These are phyloP conservation scores for Gallirallus australis DNA, from an alignment of 2,797 vertebrate species.

Conservation along the genomic window DNA sequence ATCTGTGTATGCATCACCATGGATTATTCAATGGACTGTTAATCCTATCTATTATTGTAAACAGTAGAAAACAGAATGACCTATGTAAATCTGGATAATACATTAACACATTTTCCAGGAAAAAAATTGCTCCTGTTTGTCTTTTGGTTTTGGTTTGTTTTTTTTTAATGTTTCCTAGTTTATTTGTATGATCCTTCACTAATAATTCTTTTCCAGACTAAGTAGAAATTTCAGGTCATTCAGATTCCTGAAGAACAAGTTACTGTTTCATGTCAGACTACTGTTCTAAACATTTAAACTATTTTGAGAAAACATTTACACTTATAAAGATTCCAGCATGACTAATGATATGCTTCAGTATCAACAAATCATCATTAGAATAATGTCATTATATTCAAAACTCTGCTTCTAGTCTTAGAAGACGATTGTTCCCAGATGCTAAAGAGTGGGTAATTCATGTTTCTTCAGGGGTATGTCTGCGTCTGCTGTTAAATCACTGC, in stretches of 20 bases:
- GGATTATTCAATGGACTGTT: not conserved
- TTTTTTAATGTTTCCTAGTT: not conserved
- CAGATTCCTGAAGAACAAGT: not conserved
- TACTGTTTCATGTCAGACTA: not conserved
- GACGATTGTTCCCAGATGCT: slow-evolving; percentile 22
- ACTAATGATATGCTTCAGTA: slow-evolving; percentile 23
- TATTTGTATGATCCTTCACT: not conserved
- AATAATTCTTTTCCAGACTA: not conserved
- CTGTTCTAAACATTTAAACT: slow-evolving; percentile 34
- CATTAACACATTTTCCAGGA: not conserved
- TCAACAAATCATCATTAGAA: slow-evolving; percentile 51
- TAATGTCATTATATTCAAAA: slow-evolving; percentile 36
- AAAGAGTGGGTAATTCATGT: not conserved
- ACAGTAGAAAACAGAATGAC: not conserved
- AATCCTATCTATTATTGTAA: not conserved
- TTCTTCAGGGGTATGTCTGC: slow-evolving; percentile 21
- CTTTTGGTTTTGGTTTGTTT: no score
- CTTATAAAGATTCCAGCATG: not conserved
- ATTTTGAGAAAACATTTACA: slow-evolving; percentile 26
- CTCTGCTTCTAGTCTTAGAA: slow-evolving; percentile 17
- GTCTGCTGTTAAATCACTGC: slow-evolving; percentile 17
- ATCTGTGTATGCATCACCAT: fast-evolving
- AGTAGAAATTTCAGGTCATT: not conserved
- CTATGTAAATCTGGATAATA: not conserved
- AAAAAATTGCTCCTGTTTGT: not conserved